Conservation (phyloP, 2,113 vertebrate genomes). For the Calonectris borealis region DNA sequence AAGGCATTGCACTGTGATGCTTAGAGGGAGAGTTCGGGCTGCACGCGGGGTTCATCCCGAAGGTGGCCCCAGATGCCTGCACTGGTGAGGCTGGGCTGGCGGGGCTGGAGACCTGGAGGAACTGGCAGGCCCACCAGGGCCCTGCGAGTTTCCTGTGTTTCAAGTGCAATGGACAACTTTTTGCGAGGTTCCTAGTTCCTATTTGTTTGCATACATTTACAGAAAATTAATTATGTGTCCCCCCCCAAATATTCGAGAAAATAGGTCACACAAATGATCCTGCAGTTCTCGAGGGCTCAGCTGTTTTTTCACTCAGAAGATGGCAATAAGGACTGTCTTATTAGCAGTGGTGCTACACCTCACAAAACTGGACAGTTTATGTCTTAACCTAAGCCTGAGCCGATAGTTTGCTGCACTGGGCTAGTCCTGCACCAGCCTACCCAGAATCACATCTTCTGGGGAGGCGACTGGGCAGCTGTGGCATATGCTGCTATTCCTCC, state of each 20-base stretch:
- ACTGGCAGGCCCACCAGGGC: not conserved
- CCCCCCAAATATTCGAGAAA: not conserved
- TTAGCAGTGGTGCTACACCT: not conserved
- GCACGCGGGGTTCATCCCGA: fast-evolving
- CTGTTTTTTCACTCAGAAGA: not conserved
- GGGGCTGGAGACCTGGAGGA: not conserved
- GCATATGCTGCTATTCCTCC: not conserved
- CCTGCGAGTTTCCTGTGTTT: not conserved
- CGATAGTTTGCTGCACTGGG: not conserved
- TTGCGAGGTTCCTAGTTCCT: not conserved
- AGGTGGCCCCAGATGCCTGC: not conserved
- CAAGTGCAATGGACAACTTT: not conserved
- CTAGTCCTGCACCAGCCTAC: not conserved
- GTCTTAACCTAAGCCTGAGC: not conserved
- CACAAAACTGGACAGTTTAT: not conserved
- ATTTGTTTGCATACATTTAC: not conserved
- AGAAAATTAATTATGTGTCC: not conserved
- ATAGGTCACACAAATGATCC: not conserved
- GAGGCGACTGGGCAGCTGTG: not conserved
- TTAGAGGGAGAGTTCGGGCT: not conserved
- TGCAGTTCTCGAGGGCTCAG: not conserved
- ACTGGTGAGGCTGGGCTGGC: not conserved
- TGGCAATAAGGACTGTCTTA: not conserved
- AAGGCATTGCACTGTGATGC: too few species aligned
- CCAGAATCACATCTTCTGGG: not conserved